Percentiles rank a stretch among this genome's conserved stretches.
phyloP scores from a whole-genome alignment of 2,113 vertebrate genomes.

The Syngnathus floridae region DNA sequence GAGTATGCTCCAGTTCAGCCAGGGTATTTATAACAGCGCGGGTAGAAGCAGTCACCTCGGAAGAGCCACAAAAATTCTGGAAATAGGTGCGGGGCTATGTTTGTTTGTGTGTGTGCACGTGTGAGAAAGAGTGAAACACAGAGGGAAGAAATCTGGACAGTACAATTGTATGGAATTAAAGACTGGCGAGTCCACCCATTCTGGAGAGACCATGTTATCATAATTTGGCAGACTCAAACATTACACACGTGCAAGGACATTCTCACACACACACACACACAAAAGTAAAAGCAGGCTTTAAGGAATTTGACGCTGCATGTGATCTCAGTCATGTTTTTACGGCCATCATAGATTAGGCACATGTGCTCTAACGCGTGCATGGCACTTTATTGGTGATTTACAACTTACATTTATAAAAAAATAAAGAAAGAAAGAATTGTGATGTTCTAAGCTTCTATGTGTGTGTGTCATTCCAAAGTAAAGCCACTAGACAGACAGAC shows the following conservation, averaged over 20 bases:
- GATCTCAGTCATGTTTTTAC: conserved; percentile 27
- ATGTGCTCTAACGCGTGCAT: not conserved
- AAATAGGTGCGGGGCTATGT: conserved; percentile 40
- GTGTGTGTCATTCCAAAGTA: conserved; percentile 47
- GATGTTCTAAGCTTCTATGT: conserved; percentile 18
- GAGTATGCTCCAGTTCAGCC: conserved; percentile 36
- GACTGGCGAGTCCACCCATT: conserved; percentile 51
- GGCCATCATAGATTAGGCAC: not conserved
- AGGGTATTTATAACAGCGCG: conserved; percentile 61
- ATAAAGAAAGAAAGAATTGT: not conserved
- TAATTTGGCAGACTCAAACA: conserved; percentile 39
- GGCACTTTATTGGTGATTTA: not conserved
- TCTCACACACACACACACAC: conserved; percentile 4
- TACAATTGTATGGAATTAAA: conserved; percentile 11
- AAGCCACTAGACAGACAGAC: conserved; percentile 54
- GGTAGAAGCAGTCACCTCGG: conserved; percentile 42
- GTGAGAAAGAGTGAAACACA: not conserved
- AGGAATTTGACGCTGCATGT: conserved; percentile 30
- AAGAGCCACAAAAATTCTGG: conserved; percentile 48
- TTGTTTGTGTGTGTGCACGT: not conserved
- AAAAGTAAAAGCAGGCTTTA: conserved; percentile 4
- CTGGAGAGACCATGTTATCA: conserved; percentile 58
- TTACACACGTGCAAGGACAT: conserved; percentile 17
- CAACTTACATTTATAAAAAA: not conserved
- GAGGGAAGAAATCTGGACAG: not conserved